Conservation (phyloP, 2,113 vertebrate species). For the Sorex araneus region DNA sequence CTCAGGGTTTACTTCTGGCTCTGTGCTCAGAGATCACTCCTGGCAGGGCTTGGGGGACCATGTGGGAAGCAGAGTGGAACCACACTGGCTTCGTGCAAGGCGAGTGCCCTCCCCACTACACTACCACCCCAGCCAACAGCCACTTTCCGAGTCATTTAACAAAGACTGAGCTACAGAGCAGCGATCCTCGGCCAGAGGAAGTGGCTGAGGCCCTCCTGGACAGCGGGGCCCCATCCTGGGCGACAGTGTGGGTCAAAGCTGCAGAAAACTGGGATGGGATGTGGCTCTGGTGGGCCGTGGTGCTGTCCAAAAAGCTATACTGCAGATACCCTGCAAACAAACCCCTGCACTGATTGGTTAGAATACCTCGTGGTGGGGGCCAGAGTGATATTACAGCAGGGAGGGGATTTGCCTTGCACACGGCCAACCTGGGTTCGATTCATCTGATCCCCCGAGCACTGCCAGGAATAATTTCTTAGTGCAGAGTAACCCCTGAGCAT, state of each 20-base stretch:
- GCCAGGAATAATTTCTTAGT: too few relatives aligned
- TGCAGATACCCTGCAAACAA: background rate
- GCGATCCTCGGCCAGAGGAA: background rate
- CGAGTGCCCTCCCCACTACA: too few relatives aligned
- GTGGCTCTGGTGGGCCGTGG: background rate
- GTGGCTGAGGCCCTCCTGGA: rapidly evolving
- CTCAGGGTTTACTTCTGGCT: too few relatives aligned
- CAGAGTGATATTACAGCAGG: too few relatives aligned
- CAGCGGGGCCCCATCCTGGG: background rate
- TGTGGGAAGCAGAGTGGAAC: too few relatives aligned
- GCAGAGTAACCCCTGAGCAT: too few relatives aligned
- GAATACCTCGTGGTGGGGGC: background rate
- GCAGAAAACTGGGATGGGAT: background rate
- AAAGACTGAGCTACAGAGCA: background rate
- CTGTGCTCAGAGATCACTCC: too few relatives aligned
- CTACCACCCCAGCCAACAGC: background rate
- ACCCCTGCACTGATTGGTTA: slow-evolving; percentile 38
- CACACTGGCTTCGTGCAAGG: too few relatives aligned
- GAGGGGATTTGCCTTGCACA: too few relatives aligned
- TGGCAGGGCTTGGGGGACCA: too few relatives aligned
- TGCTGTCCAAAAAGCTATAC: background rate
- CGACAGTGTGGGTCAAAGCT: background rate
- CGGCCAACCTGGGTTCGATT: too few relatives aligned
- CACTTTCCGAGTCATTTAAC: slow-evolving; percentile 5
- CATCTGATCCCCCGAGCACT: too few relatives aligned